Base-by-base conservation (phyloP, 2,888 invertebrate species). In the Frankliniella intonsa region DNA sequence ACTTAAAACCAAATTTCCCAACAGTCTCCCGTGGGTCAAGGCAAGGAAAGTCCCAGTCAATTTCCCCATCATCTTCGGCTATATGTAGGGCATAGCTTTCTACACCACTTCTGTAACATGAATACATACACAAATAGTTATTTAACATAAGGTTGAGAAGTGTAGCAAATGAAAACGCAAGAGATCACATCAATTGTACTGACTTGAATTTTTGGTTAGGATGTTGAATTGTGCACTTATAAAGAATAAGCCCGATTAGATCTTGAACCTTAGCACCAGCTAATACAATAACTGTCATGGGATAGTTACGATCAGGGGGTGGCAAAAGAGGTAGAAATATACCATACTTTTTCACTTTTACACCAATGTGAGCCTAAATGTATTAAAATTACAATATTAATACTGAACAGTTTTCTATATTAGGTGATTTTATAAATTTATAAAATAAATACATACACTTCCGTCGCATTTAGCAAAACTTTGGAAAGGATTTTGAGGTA, bases 31-130 rank as follows among this genome's bases (percentile, higher is more conserved):
- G 92, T 19, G 94, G 91, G 87, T 97, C 97, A 17, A 99, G 90
- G 85, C 95, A 94, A 0, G 98, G 97, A 87, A 99, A 97, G 85
- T 97, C 98, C 88, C 92, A 92, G 88, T 97, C 97, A 3, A 97
- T 94, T 89, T 97, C 97, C 1, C 98, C 98, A 87, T 97, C 97
- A 86, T 98, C 98, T 89, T 98, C 98, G 50, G 96, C 97, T 87
- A 98, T 96, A 87, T 95, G 96, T 82, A 98, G 90, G 80, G 96
- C 95, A 87, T 97, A 98, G 86, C 93, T 89, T 90, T 92, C 92
- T 89, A 91, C 88, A 84, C 89, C 88, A 83, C 90, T 89, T 83
- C 91, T 91, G 86, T 80, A 80, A 62, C 11, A 49, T 83, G 19
- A 83, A 80, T 9, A 69, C 49, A 65, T 17, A 50, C 19, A 49